phyloP scores from a whole-genome alignment of 2,888 invertebrate species.

The Ctenicera cuprea region DNA sequence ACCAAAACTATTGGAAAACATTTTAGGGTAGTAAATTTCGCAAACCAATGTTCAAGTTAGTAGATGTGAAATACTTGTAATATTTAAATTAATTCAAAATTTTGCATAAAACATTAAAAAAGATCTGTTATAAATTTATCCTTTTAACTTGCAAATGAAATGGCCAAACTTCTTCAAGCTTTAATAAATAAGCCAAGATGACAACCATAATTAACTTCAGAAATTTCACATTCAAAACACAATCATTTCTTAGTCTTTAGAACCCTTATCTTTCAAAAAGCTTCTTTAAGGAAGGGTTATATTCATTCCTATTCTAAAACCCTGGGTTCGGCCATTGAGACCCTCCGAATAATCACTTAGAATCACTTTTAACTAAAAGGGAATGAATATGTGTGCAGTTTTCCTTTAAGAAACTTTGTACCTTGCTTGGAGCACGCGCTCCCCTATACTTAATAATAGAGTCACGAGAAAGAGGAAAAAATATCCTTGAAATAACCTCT shows the following conservation, averaged over 20 bases:
- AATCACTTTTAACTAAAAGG: slow-evolving; percentile 19
- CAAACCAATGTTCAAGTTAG: too few relatives aligned
- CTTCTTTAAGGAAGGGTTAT: slow-evolving; percentile 10
- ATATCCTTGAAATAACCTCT: slow-evolving; percentile 8
- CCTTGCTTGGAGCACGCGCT: neutral
- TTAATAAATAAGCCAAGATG: neutral
- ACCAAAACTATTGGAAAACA: too few relatives aligned
- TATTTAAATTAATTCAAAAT: too few relatives aligned
- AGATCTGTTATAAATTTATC: too few relatives aligned
- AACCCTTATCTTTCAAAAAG: slow-evolving; percentile 15
- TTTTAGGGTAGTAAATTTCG: too few relatives aligned
- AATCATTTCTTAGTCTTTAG: slow-evolving; percentile 13
- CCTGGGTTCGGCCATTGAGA: neutral
- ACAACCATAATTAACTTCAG: slow-evolving; percentile 12
- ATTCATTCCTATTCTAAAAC: slow-evolving; percentile 10
- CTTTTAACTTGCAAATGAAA: slow-evolving; percentile 6
- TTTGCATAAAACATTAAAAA: too few relatives aligned
- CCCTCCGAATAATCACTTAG: slow-evolving; percentile 24
- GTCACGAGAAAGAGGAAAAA: neutral
- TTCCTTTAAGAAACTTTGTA: neutral
- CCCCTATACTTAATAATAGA: slow-evolving; percentile 16
- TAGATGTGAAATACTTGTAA: too few relatives aligned
- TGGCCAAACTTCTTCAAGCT: neutral
- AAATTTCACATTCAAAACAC: slow-evolving; percentile 13
- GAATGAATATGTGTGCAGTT: slow-evolving; percentile 13